Conservation (phyloP, 2,888 invertebrate species). For the Fabriciana adippe region DNA sequence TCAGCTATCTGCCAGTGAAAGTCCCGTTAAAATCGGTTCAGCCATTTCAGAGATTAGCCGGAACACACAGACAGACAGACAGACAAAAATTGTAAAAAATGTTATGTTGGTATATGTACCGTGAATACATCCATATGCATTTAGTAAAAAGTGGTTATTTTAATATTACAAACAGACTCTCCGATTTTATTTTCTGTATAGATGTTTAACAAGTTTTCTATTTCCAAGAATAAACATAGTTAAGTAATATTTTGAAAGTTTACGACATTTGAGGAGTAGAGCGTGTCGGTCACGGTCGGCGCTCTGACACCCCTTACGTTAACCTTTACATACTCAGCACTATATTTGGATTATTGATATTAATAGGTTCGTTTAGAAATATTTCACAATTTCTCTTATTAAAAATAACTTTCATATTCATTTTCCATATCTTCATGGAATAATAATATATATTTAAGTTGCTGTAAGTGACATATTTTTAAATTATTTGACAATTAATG, state of each 20-base stretch:
- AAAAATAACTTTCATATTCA: not conserved
- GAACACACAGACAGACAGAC: too few relatives aligned
- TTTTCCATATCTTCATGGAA: not conserved
- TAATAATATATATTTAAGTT: not conserved
- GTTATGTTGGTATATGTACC: too few relatives aligned
- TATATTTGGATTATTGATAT: conserved; percentile 26
- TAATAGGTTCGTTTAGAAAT: not conserved
- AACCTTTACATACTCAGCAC: conserved; percentile 39
- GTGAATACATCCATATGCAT: too few relatives aligned
- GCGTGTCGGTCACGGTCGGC: conserved; percentile 55
- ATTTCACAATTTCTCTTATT: not conserved
- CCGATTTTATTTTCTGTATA: too few relatives aligned
- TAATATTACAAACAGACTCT: too few relatives aligned
- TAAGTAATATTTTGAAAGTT: conserved; percentile 24
- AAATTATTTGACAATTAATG: too few relatives aligned
- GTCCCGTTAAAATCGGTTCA: too few relatives aligned
- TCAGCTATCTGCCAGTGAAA: too few relatives aligned
- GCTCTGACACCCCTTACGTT: conserved; percentile 52
- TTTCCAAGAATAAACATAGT: not conserved
- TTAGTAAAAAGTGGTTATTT: too few relatives aligned
- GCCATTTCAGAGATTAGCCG: too few relatives aligned
- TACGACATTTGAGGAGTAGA: conserved; percentile 31
- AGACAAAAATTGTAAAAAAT: too few relatives aligned
- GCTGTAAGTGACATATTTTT: too few relatives aligned
- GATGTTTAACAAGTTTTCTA: not conserved